Percentiles rank a stretch among this genome's conserved stretches.
Conservation (phyloP, 1,140 invertebrate species). For the Lepidotrigona ventralis region DNA sequence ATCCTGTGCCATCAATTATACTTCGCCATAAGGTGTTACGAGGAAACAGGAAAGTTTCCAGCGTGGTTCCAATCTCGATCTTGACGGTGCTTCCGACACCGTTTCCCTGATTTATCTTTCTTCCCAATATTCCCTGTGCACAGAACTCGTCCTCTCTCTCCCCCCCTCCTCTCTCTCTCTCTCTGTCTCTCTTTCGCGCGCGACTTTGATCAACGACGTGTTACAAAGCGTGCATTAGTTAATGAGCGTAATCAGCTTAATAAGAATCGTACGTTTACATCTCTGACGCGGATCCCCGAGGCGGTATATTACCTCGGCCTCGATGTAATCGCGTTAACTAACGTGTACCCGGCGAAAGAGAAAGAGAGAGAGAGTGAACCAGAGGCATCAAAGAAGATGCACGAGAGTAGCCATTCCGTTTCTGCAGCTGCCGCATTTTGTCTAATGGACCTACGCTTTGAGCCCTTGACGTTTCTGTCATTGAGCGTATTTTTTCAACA, state of each 20-base stretch:
- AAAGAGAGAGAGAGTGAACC: background rate
- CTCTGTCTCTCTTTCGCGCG: background rate
- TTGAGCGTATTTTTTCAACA: slow-evolving; percentile 1
- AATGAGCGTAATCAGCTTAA: slow-evolving; percentile 31
- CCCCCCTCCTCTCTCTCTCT: no score
- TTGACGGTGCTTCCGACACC: background rate
- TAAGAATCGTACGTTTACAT: slow-evolving; percentile 26
- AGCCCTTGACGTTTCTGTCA: background rate
- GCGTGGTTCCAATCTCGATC: background rate
- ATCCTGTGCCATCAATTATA: background rate
- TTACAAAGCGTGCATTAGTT: slow-evolving; percentile 19
- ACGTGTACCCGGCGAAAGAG: background rate
- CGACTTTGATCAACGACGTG: slow-evolving; percentile 21
- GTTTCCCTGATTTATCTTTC: slow-evolving; percentile 11
- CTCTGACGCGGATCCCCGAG: no score
- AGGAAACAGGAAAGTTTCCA: background rate
- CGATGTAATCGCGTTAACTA: slow-evolving; percentile 31
- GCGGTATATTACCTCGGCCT: background rate
- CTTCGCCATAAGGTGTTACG: background rate
- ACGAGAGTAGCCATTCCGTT: slow-evolving; percentile 19
- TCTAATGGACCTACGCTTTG: slow-evolving; percentile 1
- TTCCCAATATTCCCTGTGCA: background rate
- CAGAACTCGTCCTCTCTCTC: no score
- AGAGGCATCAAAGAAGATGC: background rate
- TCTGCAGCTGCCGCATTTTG: slow-evolving; percentile 9